Evolutionary conservation across 2,888 invertebrate genomes (phyloP).

Genomic region (Exephanes ischioxanthus): DNA sequence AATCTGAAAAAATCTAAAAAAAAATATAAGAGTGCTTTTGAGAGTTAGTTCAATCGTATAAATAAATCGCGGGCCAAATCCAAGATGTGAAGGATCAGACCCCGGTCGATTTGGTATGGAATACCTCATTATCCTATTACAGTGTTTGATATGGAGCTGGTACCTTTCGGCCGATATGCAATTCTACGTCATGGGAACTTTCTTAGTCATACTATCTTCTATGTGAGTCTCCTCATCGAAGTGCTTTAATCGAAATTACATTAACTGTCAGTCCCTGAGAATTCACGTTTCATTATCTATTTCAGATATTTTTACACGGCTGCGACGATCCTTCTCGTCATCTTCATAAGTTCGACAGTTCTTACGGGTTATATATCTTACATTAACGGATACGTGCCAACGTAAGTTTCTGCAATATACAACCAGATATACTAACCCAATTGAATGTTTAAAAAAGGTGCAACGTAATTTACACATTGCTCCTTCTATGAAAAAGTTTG

Average conservation of each 20-base stretch:
- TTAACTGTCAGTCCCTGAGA: background rate
- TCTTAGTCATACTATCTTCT: conserved; percentile 84
- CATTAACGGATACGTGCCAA: conserved; percentile 83
- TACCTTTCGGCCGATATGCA: conserved; percentile 86
- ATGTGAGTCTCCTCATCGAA: conserved; percentile 80
- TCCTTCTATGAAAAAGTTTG: too few relatives aligned
- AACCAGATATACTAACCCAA: background rate
- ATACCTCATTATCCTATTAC: conserved; percentile 64
- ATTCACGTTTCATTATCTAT: conserved; percentile 30
- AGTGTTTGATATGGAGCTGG: conserved; percentile 86
- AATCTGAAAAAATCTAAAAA: too few relatives aligned
- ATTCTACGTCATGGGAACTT: conserved; percentile 82
- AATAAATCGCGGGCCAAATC: too few relatives aligned
- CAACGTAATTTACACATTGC: too few relatives aligned
- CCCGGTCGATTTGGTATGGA: too few relatives aligned
- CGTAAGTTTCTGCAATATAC: conserved; percentile 81
- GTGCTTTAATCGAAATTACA: background rate
- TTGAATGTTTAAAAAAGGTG: background rate
- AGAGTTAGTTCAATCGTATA: too few relatives aligned
- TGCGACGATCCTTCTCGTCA: conserved; percentile 73
- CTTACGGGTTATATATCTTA: conserved; percentile 83
- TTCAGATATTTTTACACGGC: conserved; percentile 83
- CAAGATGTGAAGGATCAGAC: too few relatives aligned
- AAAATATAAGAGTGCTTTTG: too few relatives aligned
- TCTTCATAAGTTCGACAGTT: conserved; percentile 80